Base-by-base conservation (phyloP, 2,888 invertebrate species). In the Heliconius charithonia region DNA sequence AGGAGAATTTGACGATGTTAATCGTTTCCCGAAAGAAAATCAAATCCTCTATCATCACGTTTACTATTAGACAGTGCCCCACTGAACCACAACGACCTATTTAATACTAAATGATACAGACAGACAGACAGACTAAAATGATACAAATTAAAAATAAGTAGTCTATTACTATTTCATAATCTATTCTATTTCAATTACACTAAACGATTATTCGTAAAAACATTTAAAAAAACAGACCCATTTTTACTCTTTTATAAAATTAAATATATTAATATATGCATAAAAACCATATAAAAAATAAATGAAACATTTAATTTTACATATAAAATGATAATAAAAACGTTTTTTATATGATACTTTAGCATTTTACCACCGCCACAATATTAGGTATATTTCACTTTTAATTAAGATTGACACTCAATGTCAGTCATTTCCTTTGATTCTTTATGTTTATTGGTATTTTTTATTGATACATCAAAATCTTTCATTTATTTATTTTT, bases 341-440 rank as follows among this genome's bases (percentile, higher is more conserved):
- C 16, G 27, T 67, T 67, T 67, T 67, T 37, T n/a, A 67, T 67
- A 37, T n/a, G 37, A 67, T 66, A 66, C 70, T 79, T 79, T 76
- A 74, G 25, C 9, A 19, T 74, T 37, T 74, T 41, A 62, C 37
- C 25, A n/a, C 7, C 37, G 13, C 7, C 63, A 37, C 73, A 37
- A 74, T 12, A 29, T 63, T 65, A 29, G 74, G 41, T 56, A 63
- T 67, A 37, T 66, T 73, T 72, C 59, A 27, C 13, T 67, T 74
- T 73, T 56, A 78, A 78, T 78, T 74, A 78, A 78, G 62, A 78
- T 78, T 69, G 73, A 67, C 78, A 51, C 62, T 78, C 62, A 45
- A 29, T 62, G 27, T 27, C 63, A 27, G 65, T 65, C 27, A 22
- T 74, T 74, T 65, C 74, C 74, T 74, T 74, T 41, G 41, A 65